Conservation (phyloP, 92 coral and sea anemone genomes). For the Heliopora coerulea region DNA sequence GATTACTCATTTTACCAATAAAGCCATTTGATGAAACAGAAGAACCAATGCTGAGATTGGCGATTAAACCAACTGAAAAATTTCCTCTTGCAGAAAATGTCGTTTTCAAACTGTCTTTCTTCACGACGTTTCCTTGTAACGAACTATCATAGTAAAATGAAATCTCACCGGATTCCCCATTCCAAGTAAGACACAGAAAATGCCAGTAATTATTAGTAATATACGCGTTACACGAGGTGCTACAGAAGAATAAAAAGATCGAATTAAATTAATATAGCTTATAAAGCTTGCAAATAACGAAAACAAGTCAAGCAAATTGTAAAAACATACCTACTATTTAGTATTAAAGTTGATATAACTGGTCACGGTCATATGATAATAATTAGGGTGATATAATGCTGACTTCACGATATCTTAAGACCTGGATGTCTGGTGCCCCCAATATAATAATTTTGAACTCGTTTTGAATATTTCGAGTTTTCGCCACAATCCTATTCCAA, state of each 20-base stretch:
- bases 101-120: neutral
- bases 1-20: slow-evolving; percentile 4
- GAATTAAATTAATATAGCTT: neutral
- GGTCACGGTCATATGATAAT: too few relatives aligned
- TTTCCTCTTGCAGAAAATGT: neutral
- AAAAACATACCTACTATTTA: too few relatives aligned
- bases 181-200: neutral
- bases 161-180: neutral
- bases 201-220: slow-evolving; percentile 6
- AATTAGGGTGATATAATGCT: too few relatives aligned
- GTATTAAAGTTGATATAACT: too few relatives aligned
- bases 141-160: neutral
- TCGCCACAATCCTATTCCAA: too few relatives aligned
- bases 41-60: neutral
- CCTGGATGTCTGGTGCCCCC: too few relatives aligned
- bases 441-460: too few relatives aligned
- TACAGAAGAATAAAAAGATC: neutral
- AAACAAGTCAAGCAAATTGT: too few relatives aligned
- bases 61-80: neutral
- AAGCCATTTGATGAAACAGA: neutral
- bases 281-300: neutral
- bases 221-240: neutral
- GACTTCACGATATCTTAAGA: too few relatives aligned
- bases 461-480: too few relatives aligned
- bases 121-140: neutral